These are phyloP conservation scores for Torymus texanus DNA, from an alignment of 2,888 invertebrate species.

Conservation along the genomic window DNA sequence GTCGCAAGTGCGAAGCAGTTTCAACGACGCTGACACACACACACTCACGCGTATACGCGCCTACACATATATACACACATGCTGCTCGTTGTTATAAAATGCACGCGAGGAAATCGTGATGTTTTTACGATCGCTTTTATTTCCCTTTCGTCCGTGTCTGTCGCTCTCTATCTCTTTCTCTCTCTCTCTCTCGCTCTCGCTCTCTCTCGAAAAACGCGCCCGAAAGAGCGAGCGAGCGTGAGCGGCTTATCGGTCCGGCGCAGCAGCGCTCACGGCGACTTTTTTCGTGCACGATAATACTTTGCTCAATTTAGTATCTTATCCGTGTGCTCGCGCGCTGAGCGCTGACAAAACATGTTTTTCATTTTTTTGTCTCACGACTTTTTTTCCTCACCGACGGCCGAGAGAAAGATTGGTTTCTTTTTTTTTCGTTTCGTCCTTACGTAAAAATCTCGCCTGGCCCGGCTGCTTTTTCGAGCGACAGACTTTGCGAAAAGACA, in stretches of 20 bases:
- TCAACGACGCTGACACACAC: constrained; percentile 2
- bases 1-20: constrained; percentile 23
- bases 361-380: constrained; percentile 17
- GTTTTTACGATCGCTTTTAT: constrained; percentile 35
- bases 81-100: constrained; percentile 13
- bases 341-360: constrained; percentile 33
- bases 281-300: constrained; percentile 43
- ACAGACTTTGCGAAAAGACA: no score
- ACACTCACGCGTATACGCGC: no score
- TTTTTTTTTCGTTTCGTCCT: not conserved
- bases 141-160: not conserved
- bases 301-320: constrained; percentile 37
- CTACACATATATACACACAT: no score
- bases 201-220: no score
- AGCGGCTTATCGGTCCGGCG: no score
- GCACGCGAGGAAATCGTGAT: constrained; percentile 10
- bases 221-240: no score
- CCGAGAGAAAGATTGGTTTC: not conserved
- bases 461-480: no score
- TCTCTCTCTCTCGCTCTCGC: no score
- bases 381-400: not conserved
- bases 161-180: not conserved
- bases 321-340: constrained; percentile 23
- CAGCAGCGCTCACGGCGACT: not conserved
- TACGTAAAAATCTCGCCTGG: not conserved